Base-by-base conservation (phyloP, 2,888 invertebrate genomes). In the Drosophila birchii region DNA sequence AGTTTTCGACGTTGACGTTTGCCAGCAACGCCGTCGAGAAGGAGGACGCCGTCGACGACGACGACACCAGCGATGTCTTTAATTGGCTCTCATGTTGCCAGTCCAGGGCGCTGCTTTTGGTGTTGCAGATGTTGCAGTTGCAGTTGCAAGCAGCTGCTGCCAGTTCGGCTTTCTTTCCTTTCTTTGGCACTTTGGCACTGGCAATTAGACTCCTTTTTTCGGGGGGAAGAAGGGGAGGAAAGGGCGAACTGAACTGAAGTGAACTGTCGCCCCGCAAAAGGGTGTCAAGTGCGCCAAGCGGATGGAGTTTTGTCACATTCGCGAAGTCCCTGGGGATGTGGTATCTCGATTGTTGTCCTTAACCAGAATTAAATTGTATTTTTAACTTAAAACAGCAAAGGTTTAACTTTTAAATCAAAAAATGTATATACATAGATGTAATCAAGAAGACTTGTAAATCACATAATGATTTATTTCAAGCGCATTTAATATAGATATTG, bases 61-160 rank as follows among this genome's bases (percentile, higher is more conserved):
- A 26, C 66, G 36, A 66, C 47, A 45, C 78, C 82, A 78, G 87
- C 81, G 88, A 85, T 85, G 81, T 89, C 86, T 90, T 89, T 90
- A 90, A 90, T 90, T 91, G 90, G 90, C 86, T 91, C 90, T 90
- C 90, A 90, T 91, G 86, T 90, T 90, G 74, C 85, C 72, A 55
- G 51, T 60, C 73, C 62, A 75, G 51, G 71, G 55, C 51, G 56
- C 58, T 64, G 45, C 12, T 39, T 12, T 63, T 49, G 26, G 38
- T 44, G 55, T 45, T 62, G 70, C 58, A 34, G 63, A 55, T 36
- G 44, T 51, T 47, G 32, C 57, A 45, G 51, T 61, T 41, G 45
- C 71, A 36, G 54, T 45, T 39, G 56, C 70, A 57, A 39, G 57
- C 70, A 54, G 67, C 76, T 53, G 61, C 69, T 66, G 67, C 56